Conservation (phyloP, 2,113 vertebrate genomes). For the Tursiops truncatus region DNA sequence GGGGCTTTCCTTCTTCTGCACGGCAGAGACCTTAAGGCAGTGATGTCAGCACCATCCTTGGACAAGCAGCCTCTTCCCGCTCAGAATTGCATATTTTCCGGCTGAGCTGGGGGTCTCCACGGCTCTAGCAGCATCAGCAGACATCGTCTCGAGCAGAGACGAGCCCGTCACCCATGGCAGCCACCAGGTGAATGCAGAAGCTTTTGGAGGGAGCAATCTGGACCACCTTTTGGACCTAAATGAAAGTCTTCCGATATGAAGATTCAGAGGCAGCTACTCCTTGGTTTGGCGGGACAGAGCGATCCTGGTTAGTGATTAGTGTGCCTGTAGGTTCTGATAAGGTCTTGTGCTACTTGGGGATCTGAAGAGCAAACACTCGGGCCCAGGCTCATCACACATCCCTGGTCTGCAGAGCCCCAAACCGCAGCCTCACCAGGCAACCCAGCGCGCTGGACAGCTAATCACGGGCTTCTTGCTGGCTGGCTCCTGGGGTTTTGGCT, state of each 20-base stretch:
- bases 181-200: background rate
- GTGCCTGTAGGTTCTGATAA: background rate
- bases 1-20: slow-evolving; percentile 1
- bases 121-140: slow-evolving; percentile 68
- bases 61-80: slow-evolving; percentile 52
- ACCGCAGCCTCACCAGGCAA: background rate
- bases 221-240: background rate
- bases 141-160: background rate
- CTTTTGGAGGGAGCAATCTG: background rate
- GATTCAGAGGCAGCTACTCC: background rate
- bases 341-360: slow-evolving; percentile 18
- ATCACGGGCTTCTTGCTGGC: background rate
- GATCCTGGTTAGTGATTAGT: background rate
- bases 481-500: background rate
- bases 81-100: slow-evolving; percentile 49
- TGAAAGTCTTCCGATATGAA: background rate
- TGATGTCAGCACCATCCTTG: slow-evolving; percentile 78
- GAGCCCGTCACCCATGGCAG: background rate
- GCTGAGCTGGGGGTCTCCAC: slow-evolving; percentile 50
- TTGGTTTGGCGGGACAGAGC: background rate
- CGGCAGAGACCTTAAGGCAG: slow-evolving; percentile 81
- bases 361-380: background rate
- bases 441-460: background rate
- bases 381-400: background rate
- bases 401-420: background rate